These are phyloP conservation scores for Drosophila sturtevanti DNA, from an alignment of 1,140 invertebrate genomes.

Conservation along the genomic window DNA sequence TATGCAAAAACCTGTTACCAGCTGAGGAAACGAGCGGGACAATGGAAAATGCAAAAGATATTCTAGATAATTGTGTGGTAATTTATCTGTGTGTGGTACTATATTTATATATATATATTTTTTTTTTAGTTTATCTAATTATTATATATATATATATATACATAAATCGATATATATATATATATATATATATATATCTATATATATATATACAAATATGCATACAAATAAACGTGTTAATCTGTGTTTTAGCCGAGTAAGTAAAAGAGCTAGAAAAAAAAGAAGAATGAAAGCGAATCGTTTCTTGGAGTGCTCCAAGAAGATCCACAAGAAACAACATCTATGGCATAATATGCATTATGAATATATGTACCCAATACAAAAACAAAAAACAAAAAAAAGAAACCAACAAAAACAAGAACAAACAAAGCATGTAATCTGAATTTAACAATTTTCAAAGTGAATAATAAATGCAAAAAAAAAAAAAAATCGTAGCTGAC, in stretches of 20 bases:
- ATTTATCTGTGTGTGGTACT: conserved; percentile 67
- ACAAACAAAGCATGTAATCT: conserved; percentile 70
- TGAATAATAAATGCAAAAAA: conserved; percentile 75
- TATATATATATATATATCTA: conserved; percentile 15
- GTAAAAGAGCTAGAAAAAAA: conserved; percentile 46
- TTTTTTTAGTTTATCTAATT: conserved; percentile 53
- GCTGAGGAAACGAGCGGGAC: conserved; percentile 24
- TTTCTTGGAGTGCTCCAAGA: neutral
- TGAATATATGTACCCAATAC: conserved; percentile 50
- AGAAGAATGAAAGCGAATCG: conserved; percentile 28
- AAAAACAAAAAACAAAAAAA: conserved; percentile 55
- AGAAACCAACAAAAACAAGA: conserved; percentile 65
- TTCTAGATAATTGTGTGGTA: conserved; percentile 75
- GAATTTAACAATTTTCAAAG: conserved; percentile 78
- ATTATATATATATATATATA: conserved; percentile 33
- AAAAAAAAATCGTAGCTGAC: conserved; percentile 51
- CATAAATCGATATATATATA: conserved; percentile 15
- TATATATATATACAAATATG: conserved; percentile 49
- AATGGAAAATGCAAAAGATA: conserved; percentile 37
- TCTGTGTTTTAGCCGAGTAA: conserved; percentile 80
- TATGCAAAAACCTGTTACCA: conserved; percentile 38
- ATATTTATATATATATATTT: conserved; percentile 27
- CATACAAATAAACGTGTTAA: conserved; percentile 75
- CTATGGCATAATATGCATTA: conserved; percentile 37
- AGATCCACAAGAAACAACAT: conserved; percentile 28